A percentile compares a stretch with the other conserved stretches of the same genome.
Conservation (phyloP, 2,888 invertebrate genomes). For the Prenolepis imparis region DNA sequence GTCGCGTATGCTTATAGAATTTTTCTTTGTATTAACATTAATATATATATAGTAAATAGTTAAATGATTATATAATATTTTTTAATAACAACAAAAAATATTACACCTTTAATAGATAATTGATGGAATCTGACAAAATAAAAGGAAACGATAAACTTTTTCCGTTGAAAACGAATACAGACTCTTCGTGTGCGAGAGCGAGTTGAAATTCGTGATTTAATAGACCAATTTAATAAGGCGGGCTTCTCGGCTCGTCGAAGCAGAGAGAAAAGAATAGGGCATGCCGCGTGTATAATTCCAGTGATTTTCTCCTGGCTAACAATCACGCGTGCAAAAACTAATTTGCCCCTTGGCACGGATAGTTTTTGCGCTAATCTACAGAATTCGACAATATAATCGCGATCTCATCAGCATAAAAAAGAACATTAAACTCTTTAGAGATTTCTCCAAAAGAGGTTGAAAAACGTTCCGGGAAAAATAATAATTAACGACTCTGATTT, state of each 20-base stretch:
- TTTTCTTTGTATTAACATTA: not conserved
- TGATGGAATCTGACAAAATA: not conserved
- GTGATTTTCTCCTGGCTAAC: constrained; percentile 56
- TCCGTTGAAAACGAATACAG: not conserved
- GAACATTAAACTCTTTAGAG: not conserved
- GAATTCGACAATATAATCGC: constrained; percentile 42
- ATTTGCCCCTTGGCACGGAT: constrained; percentile 14
- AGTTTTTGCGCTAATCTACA: constrained; percentile 33
- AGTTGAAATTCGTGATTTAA: constrained; percentile 41
- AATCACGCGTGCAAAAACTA: constrained; percentile 43
- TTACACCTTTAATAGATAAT: not conserved
- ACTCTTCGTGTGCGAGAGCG: not conserved
- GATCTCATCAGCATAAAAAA: constrained; percentile 27
- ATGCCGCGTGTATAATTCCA: constrained; percentile 61
- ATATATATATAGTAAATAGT: not conserved
- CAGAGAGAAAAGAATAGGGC: constrained; percentile 39
- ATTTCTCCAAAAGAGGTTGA: constrained; percentile 19
- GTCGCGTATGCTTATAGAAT: not conserved
- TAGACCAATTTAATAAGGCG: constrained; percentile 49
- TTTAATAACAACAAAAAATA: not conserved
- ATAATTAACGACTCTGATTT: not conserved
- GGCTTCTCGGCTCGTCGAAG: constrained; percentile 2
- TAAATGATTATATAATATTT: not conserved
- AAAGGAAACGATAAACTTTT: not conserved
- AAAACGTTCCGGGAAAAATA: constrained; percentile 3